These are phyloP conservation scores for Atta texana DNA, from an alignment of 1,140 invertebrate species.

Conservation along the genomic window DNA sequence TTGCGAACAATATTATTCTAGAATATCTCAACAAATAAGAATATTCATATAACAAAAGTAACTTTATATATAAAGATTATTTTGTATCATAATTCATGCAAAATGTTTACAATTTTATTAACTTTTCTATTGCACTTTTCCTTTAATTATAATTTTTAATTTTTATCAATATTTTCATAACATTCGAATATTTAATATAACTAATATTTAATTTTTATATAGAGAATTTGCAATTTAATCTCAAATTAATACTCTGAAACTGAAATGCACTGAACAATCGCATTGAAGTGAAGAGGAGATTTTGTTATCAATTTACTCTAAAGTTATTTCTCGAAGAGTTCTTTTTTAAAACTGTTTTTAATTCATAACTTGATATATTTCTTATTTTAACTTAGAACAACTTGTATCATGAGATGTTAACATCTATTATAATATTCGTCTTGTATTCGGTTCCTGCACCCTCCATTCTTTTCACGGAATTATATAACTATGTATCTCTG, in stretches of 20 bases:
- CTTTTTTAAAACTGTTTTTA: background rate
- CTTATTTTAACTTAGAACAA: constrained; percentile 10
- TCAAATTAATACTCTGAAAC: background rate
- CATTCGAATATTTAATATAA: background rate
- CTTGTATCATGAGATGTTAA: background rate
- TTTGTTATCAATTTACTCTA: background rate
- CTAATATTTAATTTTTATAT: background rate
- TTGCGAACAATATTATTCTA: constrained; percentile 1
- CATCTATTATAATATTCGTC: constrained; percentile 3
- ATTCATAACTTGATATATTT: background rate
- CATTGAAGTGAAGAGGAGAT: background rate
- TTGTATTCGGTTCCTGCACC: background rate
- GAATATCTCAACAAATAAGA: constrained; percentile 25
- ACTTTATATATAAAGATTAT: background rate
- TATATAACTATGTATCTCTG: background rate
- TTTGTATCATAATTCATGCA: background rate
- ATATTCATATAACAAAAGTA: background rate
- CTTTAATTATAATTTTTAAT: background rate
- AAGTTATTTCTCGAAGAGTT: background rate
- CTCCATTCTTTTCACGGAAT: constrained; percentile 16
- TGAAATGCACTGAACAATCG: background rate
- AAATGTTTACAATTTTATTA: background rate
- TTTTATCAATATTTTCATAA: background rate
- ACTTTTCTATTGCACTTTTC: background rate
- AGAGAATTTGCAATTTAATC: background rate